Evolutionary conservation across 2,888 invertebrate species (phyloP), one percentile per base, ranked within the genome.

Genomic region (Tipula unca): DNA sequence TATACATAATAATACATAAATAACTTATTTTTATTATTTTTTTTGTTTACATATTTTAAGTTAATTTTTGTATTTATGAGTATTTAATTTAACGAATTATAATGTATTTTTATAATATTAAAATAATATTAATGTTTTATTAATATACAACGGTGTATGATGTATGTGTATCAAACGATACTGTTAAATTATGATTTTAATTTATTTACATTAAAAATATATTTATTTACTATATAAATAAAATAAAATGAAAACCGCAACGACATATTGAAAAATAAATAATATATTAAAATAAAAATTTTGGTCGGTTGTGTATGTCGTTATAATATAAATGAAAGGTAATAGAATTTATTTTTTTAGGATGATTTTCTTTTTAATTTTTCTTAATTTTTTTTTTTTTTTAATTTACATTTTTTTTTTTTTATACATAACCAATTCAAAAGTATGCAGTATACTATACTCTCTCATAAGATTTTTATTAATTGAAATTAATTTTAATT

Each of bases 301-400:
- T 69, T 69, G 69, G 69, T 69, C 69, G 69, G 69, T 69, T 69
- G 69, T 69, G 69, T 25, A 69, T 69, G 69, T 69, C 69, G 69
- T 69, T 69, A 69, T n/a, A n/a, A n/a, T n/a, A n/a, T n/a, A n/a
- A n/a, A n/a, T 25, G 20, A 69, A 69, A 69, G 69, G 69, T 69
- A 69, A 69, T 69, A 20, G 69, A 69, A 69, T 69, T 69, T 69
- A 48, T 69, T 10, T 69, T 54, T 69, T 69, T 69, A 69, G 69
- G 69, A 69, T 69, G 69, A 69, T 69, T 69, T 69, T 69, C 69
- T 69, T 69, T 69, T 69, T 69, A 69, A 69, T 69, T 69, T 69
- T 25, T 69, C 4, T 69, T 48, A 48, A n/a, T 48, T n/a, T 48
- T 69, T 25, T 69, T 69, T 69, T 13, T 69, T 4, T 69, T 69